These are phyloP conservation scores for Noctua pronuba DNA, from an alignment of 2,888 invertebrate genomes.

Conservation along the genomic window DNA sequence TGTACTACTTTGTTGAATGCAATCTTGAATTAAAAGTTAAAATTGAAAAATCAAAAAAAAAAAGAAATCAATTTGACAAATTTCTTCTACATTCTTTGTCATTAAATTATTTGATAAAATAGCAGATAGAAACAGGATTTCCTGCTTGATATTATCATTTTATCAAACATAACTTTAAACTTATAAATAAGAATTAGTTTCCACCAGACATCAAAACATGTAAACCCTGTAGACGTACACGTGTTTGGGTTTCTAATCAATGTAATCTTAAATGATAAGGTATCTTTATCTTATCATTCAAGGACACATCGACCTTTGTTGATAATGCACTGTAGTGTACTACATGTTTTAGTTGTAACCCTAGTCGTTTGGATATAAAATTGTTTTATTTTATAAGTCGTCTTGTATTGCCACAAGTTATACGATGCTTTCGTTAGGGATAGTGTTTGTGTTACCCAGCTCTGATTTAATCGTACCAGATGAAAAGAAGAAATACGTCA, in stretches of 20 bases:
- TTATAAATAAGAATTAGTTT: background rate
- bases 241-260: conserved; percentile 20
- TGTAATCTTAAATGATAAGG: conserved; percentile 34
- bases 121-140: background rate
- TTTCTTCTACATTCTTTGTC: background rate
- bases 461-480: background rate
- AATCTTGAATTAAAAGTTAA: background rate
- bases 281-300: conserved; percentile 44
- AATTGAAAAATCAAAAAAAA: background rate
- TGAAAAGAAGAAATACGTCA: background rate
- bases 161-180: too few relatives aligned
- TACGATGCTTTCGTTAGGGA: background rate
- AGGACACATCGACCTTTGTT: conserved; percentile 33
- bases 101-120: background rate
- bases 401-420: background rate
- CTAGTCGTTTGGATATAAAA: background rate
- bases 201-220: background rate
- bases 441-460: background rate
- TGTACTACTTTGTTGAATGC: background rate
- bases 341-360: background rate
- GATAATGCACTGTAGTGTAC: conserved; percentile 6
- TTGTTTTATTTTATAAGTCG: background rate
- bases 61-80: background rate
- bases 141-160: background rate
- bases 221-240: conserved; percentile 7